Base-by-base conservation (phyloP, 2,113 vertebrate genomes). In the Heloderma charlesbogerti region DNA sequence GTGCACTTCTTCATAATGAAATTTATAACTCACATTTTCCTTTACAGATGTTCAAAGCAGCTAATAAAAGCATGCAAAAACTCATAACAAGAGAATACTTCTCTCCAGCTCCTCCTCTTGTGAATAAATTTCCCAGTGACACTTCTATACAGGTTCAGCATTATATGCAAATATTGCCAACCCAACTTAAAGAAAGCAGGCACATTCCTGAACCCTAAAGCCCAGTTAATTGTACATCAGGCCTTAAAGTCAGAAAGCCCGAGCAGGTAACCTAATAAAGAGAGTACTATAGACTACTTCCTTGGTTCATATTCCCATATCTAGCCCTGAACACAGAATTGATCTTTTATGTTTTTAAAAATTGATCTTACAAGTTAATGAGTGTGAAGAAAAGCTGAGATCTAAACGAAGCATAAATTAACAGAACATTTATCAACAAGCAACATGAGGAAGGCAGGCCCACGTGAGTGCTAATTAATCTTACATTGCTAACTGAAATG, bases 331-430 rank as follows among this genome's bases (percentile, higher is more conserved):
- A 71, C 43, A 48, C 43, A 43, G n/a, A 80, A 40, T 10, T 40
- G 20, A 79, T 27, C 87, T 80, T 86, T 74, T 57, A 27, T 75
- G 48, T 34, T 57, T 74, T 86, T n/a, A 86, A 72, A 86, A 86
- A 86, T 86, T 86, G 72, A 86, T 74, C 18, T 37, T 74, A 74
- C 48, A 87, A 57, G 51, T 57, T 57, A 75, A 45, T 51, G 29
- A 63, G 5, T 37, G 43, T 48, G 87, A 88, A 80, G 60, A 37
- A 69, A 74, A 29, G 18, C 54, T 75, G 67, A 66, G 60, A 45
- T 83, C 67, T 89, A 83, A 69, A n/a, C 20, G 25, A 88, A 60
- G 45, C 45, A 89, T 72, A 89, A 89, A 84, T 83, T 84, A 89
- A 25, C 67, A 40, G 34, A 82, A 75, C 5, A 89, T 66, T 75